Conservation (phyloP, 1,140 invertebrate genomes). For the Heterodera schachtii region DNA sequence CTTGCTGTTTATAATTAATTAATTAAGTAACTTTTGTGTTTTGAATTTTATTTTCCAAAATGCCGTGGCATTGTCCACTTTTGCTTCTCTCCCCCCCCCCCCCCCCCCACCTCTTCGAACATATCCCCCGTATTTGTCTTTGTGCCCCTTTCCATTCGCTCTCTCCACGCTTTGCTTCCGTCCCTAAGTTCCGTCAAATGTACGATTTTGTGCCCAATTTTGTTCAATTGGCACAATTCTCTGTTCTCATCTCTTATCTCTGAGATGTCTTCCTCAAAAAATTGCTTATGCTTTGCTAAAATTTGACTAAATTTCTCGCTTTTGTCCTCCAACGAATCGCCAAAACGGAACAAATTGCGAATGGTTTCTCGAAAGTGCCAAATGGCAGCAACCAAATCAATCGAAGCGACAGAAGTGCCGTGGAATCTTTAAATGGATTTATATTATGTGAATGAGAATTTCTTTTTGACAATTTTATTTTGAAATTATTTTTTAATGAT, state of each 20-base stretch:
- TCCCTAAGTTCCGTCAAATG: neutral
- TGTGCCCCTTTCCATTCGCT: neutral
- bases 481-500: too few relatives aligned
- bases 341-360: neutral
- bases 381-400: neutral
- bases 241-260: neutral
- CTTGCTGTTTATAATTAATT: too few relatives aligned
- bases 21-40: too few relatives aligned
- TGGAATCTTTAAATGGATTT: too few relatives aligned
- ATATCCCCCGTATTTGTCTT: neutral
- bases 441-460: too few relatives aligned
- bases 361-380: neutral
- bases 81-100: too few relatives aligned
- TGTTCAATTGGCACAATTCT: neutral
- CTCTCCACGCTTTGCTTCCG: neutral
- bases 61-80: too few relatives aligned
- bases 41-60: too few relatives aligned
- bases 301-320: neutral
- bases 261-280: neutral
- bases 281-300: neutral
- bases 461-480: too few relatives aligned
- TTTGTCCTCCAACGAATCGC: neutral
- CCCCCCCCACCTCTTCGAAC: neutral
- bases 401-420: neutral
- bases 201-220: neutral